Evolutionary conservation across 2,888 invertebrate genomes (phyloP), one percentile per base, ranked within the genome.

Genomic region (Polydrusus pterygomalis): DNA sequence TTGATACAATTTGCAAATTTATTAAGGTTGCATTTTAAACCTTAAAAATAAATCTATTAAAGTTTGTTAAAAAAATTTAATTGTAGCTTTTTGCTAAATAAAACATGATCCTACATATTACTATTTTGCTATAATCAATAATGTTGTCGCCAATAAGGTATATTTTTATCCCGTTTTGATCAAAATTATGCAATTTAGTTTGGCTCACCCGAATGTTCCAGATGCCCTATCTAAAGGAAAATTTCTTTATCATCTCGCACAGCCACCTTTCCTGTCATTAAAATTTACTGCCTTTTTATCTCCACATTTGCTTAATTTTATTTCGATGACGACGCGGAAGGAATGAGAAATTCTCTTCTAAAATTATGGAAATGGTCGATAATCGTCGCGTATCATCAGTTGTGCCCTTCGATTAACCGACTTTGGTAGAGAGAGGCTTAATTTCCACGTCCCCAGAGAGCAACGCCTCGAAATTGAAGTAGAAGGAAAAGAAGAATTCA

Each of bases 331-430:
- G 58, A 58, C 58, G 58, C 34, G 58, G 17, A 15, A 58, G 58
- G 58, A 58, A 58, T 58, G 58, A 38, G 58, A 58, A 58, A 58
- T 58, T 58, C 10, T 6, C 58, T 38, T 10, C 17, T 34, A 58
- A 64, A 64, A 64, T 64, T 64, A 47, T 47, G 73, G 73, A 74
- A 74, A 74, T 74, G 49, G 68, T 74, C 68, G 68, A 68, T 68
- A 74, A 68, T 65, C 67, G 60, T 45, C 38, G 43, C 47, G 49
- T 34, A 74, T 74, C 65, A 74, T 74, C 73, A 74, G 73, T 40
- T 38, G n/a, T 68, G 47, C 62, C 68, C 73, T 49, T 47, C 67
- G 73, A 74, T 51, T 74, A 74, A 67, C 34, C 51, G 17, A 68
- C 45, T 51, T 34, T 70, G 47, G 58, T 40, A 20, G 11, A 34